Evolutionary conservation across 2,113 vertebrate genomes (phyloP), one percentile per base, ranked within the genome.

Genomic region (Melanotaenia duboulayi): DNA sequence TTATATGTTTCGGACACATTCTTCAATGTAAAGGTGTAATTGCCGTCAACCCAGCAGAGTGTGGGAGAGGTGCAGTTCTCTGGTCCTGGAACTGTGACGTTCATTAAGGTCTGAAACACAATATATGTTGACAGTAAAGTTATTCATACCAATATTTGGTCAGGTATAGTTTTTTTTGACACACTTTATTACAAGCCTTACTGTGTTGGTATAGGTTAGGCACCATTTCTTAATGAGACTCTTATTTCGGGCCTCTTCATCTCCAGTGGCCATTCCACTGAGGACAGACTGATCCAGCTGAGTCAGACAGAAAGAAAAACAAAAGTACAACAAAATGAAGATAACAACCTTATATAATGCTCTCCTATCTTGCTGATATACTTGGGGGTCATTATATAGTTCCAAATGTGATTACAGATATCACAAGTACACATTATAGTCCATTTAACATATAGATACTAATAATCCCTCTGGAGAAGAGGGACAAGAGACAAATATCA

Each of bases 211-310:
- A 24, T 92, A 75, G 2, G 95, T 96, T 76, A 92, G 69, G 65
- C 97, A 99, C 95, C 96, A 98, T 52, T 59, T 70, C 84, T 95
- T 95, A 80, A 99, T 83, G 32, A 99, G 92, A 89, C 95, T 97
- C 92, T 90, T 96, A 72, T 98, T 96, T 80, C 88, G 87, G 44
- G 95, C 96, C 10, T 71, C 74, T 63, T 92, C 81, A 13, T 97
- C 81, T 3, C 95, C 96, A 1, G 78, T 94, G 49, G 97, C 97
- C 28, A 98, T 96, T 56, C 84, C 94, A 52, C 81, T 95, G 50
- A 99, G 94, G 42, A 99, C 94, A 3, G 92, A 86, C 72, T 94
- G 81, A 78, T 99, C 97, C 84, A 99, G 87, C 97, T 99, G 71
- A 64, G 13, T 83, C 13, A 59, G 7, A 72, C 20, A 2, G 25